Conservation (phyloP, 2,888 invertebrate species). For the Limnephilus marmoratus region DNA sequence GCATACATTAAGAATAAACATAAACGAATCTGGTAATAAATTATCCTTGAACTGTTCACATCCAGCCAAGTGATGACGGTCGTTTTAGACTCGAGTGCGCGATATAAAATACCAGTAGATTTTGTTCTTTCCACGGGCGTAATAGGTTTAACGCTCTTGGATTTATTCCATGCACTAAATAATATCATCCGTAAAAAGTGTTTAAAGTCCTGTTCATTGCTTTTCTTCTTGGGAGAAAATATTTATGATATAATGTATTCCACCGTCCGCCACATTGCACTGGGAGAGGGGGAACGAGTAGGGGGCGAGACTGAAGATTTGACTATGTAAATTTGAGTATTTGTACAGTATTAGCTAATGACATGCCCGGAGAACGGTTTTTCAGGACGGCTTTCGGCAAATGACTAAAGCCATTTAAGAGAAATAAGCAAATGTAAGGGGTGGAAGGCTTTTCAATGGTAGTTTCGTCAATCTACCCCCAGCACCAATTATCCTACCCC, state of each 20-base stretch:
- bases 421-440: slow-evolving; percentile 23
- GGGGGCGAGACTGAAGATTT: background rate
- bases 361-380: slow-evolving; percentile 25
- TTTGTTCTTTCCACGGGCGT: slow-evolving; percentile 2
- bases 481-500: background rate
- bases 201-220: slow-evolving; percentile 41
- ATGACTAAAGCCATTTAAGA: slow-evolving; percentile 34
- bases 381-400: slow-evolving; percentile 25
- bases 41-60: slow-evolving; percentile 27
- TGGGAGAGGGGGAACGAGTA: background rate
- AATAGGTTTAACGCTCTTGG: slow-evolving; percentile 30
- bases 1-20: background rate
- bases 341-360: slow-evolving; percentile 45
- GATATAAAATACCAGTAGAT: background rate
- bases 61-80: slow-evolving; percentile 26
- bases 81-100: slow-evolving; percentile 18
- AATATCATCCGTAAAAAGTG: slow-evolving; percentile 50
- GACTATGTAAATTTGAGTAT: slow-evolving; percentile 40
- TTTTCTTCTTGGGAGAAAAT: slow-evolving; percentile 24
- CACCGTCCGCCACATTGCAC: background rate
- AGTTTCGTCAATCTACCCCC: background rate
- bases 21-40: slow-evolving; percentile 21
- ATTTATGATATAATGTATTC: slow-evolving; percentile 6
- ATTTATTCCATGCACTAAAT: slow-evolving; percentile 52
- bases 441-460: background rate